Evolutionary conservation across 2,888 invertebrate species (phyloP).

Genomic region (Esperia sulphurella): DNA sequence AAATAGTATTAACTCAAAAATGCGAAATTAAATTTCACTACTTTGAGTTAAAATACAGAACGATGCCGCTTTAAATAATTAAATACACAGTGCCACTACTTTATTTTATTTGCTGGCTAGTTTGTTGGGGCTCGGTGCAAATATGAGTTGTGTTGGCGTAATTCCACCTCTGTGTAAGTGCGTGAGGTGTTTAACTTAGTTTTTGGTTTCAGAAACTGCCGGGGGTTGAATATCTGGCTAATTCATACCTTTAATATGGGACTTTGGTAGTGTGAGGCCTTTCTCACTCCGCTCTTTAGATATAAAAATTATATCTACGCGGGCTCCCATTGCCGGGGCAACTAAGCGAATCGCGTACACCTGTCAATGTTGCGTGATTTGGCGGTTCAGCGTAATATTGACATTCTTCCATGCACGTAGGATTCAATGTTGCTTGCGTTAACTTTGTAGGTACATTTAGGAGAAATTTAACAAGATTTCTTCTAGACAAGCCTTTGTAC

Average conservation of each 20-base stretch:
- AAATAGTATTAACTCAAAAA: not conserved
- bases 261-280: too few species aligned
- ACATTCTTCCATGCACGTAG: too few species aligned
- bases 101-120: slow-evolving; percentile 12
- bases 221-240: not conserved
- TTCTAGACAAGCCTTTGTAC: too few species aligned
- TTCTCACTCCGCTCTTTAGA: too few species aligned
- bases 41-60: slow-evolving; percentile 15
- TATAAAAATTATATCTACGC: too few species aligned
- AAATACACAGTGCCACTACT: slow-evolving; percentile 24
- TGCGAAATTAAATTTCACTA: not conserved
- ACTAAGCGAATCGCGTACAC: too few species aligned
- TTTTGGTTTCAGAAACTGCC: not conserved
- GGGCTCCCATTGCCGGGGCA: too few species aligned
- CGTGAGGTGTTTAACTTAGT: not conserved
- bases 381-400: too few species aligned
- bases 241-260: not conserved
- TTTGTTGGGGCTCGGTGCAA: not conserved
- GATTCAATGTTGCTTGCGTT: too few species aligned
- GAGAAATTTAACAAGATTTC: too few species aligned
- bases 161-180: not conserved
- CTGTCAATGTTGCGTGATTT: too few species aligned
- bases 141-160: not conserved
- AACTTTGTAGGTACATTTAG: too few species aligned
- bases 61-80: slow-evolving; percentile 22